Conservation (phyloP, 2,888 invertebrate genomes). For the Scelioninae gen. 1 region DNA sequence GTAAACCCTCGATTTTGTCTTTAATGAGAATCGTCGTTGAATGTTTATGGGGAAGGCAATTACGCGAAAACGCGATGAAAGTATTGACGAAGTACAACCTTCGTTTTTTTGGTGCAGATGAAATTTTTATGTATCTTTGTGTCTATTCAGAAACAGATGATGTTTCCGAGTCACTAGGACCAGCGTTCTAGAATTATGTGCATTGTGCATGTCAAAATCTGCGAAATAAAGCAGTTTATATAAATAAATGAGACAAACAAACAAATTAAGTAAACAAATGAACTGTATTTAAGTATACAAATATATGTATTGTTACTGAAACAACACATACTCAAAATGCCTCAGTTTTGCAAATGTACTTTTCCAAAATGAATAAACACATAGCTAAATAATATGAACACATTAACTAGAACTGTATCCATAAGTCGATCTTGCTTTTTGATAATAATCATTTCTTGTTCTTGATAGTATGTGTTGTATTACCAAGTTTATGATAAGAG, state of each 20-base stretch:
- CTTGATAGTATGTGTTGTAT: constrained; percentile 17
- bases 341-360: neutral
- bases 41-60: no score
- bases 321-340: constrained; percentile 23
- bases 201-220: constrained; percentile 32
- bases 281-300: neutral
- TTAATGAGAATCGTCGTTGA: no score
- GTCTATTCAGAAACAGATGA: constrained; percentile 23
- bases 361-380: no score
- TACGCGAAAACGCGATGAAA: constrained; percentile 15
- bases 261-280: no score
- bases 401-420: neutral
- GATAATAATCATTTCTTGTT: no score
- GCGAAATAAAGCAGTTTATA: constrained; percentile 27
- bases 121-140: constrained; percentile 30
- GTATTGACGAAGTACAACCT: constrained; percentile 25
- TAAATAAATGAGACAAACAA: constrained; percentile 8
- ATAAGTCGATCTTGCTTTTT: neutral
- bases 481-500: constrained; percentile 8
- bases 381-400: neutral
- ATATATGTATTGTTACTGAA: constrained; percentile 33
- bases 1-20: no score
- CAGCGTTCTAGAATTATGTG: constrained; percentile 22
- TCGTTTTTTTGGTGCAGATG: no score
- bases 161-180: constrained; percentile 19